Percentiles rank a stretch among this genome's conserved stretches.
phyloP scores from a whole-genome alignment of 2,113 vertebrate species.

The Oncorhynchus nerka region DNA sequence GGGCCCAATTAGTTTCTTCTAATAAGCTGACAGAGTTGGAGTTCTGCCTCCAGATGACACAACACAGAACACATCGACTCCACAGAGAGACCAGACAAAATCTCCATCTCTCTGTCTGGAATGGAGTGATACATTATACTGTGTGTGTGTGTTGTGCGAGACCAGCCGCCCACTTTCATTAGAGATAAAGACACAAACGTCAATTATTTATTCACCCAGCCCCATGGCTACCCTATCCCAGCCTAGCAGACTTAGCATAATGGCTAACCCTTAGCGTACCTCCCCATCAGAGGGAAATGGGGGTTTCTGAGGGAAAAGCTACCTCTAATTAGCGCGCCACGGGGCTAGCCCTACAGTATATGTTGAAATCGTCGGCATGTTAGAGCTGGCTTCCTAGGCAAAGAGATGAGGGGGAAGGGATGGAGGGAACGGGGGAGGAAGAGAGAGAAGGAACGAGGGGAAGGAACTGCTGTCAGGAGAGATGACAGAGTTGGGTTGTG shows the following conservation, averaged over 20 bases:
- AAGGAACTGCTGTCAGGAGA: not conserved
- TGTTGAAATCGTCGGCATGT: slow-evolving; percentile 7
- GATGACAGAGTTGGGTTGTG: not conserved
- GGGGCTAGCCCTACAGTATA: not conserved
- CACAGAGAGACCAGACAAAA: not conserved
- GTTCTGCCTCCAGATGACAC: not conserved
- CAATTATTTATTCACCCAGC: slow-evolving; percentile 55
- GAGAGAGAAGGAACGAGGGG: not conserved
- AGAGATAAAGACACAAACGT: slow-evolving; percentile 26
- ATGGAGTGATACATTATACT: not conserved
- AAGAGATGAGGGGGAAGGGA: not conserved
- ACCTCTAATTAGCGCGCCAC: slow-evolving; percentile 23
- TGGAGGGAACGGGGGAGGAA: slow-evolving; percentile 22
- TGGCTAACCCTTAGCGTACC: slow-evolving; percentile 5
- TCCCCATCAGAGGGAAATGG: slow-evolving; percentile 1
- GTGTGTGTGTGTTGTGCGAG: not conserved
- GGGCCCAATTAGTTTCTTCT: not conserved
- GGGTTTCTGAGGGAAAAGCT: not conserved
- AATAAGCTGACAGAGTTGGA: not conserved
- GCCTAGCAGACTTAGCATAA: slow-evolving; percentile 2
- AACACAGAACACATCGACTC: not conserved
- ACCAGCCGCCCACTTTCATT: slow-evolving; percentile 33
- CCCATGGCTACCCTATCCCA: slow-evolving; percentile 20
- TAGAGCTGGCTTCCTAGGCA: slow-evolving; percentile 21
- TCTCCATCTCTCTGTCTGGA: not conserved